phyloP scores from a whole-genome alignment of 2,113 vertebrate genomes.

The Burhinus oedicnemus region DNA sequence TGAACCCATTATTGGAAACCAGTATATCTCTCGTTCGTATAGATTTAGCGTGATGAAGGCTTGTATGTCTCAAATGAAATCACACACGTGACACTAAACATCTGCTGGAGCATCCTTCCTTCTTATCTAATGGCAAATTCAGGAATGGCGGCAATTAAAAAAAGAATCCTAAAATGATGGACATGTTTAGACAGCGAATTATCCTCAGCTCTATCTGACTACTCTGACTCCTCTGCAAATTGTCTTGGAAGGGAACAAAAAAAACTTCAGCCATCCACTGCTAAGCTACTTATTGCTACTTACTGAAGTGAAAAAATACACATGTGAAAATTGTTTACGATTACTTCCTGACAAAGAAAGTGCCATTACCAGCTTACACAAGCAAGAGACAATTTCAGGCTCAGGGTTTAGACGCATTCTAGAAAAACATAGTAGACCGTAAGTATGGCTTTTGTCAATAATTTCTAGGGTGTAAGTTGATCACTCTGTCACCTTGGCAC shows the following conservation, averaged over 20 bases:
- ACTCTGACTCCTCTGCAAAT: slow-evolving; percentile 25
- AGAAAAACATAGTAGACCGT: not conserved
- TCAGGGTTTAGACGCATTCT: not conserved
- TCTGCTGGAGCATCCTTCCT: not conserved
- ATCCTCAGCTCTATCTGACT: slow-evolving; percentile 11
- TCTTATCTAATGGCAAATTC: slow-evolving; percentile 34
- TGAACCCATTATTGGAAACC: not conserved
- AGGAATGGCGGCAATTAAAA: slow-evolving; percentile 44
- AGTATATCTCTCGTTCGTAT: not conserved
- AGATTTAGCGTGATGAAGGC: not conserved
- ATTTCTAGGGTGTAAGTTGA: not conserved
- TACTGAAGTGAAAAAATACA: not conserved
- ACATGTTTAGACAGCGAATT: slow-evolving; percentile 30
- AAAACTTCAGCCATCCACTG: not conserved
- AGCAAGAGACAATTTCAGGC: not conserved
- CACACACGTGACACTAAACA: not conserved
- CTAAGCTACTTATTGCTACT: not conserved
- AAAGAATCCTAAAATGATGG: not conserved
- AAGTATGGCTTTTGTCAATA: not conserved
- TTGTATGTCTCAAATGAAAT: slow-evolving; percentile 2
- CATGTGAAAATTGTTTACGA: not conserved
- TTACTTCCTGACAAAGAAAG: not conserved
- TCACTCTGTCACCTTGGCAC: not conserved
- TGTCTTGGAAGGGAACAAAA: not conserved
- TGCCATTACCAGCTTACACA: not conserved